Conservation (phyloP, 2,888 invertebrate genomes). For the Eristalis pertinax region DNA sequence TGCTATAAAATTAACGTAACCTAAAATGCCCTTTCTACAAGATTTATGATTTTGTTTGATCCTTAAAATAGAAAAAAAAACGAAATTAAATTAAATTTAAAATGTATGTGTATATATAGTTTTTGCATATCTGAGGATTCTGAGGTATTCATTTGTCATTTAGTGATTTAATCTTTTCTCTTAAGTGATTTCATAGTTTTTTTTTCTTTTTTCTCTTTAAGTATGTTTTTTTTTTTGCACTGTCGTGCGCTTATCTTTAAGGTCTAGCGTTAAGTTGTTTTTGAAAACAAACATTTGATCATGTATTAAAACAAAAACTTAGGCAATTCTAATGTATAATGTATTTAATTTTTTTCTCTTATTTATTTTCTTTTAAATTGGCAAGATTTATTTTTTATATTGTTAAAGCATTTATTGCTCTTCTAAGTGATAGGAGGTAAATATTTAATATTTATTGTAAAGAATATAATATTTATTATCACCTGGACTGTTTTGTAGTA, state of each 20-base stretch:
- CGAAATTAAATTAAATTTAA: constrained; percentile 39
- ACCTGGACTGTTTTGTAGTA: constrained; percentile 48
- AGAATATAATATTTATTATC: constrained; percentile 46
- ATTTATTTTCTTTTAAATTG: constrained; percentile 46
- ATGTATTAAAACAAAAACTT: constrained; percentile 14
- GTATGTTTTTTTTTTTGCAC: not conserved
- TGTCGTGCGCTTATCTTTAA: constrained; percentile 15
- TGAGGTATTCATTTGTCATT: constrained; percentile 70
- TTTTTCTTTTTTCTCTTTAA: constrained; percentile 30
- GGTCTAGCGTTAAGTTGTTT: constrained; percentile 15
- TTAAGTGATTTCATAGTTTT: constrained; percentile 16
- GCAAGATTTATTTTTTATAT: constrained; percentile 54
- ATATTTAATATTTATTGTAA: constrained; percentile 38
- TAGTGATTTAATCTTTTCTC: constrained; percentile 37
- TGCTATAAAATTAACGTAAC: not conserved
- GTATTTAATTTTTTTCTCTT: not conserved
- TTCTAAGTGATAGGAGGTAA: constrained; percentile 48
- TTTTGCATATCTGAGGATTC: constrained; percentile 66
- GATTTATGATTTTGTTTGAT: constrained; percentile 24
- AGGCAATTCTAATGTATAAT: not conserved
- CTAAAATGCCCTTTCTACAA: constrained; percentile 25
- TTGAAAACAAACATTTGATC: not conserved
- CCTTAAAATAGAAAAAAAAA: constrained; percentile 19
- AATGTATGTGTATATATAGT: constrained; percentile 4
- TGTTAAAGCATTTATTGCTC: constrained; percentile 34